These are phyloP conservation scores for Anarrhichthys ocellatus DNA, from an alignment of 2,113 vertebrate species.

Conservation along the genomic window DNA sequence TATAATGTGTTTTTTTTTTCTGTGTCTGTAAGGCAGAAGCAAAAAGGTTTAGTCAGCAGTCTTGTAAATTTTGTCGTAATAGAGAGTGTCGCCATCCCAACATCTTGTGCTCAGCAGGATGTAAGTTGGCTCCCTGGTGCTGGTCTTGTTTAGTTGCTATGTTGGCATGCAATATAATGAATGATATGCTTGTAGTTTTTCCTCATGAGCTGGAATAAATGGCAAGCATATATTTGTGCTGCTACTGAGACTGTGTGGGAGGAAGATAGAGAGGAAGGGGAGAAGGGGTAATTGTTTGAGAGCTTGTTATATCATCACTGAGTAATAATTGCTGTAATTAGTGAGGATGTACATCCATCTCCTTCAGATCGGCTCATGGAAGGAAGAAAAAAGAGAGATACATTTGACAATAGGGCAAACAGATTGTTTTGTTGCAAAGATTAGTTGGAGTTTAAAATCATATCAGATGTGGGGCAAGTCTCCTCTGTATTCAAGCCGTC, in stretches of 20 bases:
- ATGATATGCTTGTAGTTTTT: conserved; percentile 58
- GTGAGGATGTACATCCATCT: conserved; percentile 71
- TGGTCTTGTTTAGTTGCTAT: conserved; percentile 62
- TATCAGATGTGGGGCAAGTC: conserved; percentile 80
- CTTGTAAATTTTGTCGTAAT: conserved; percentile 67
- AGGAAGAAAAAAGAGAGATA: conserved; percentile 51
- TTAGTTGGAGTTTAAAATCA: conserved; percentile 80
- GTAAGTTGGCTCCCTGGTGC: conserved; percentile 63
- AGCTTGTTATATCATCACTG: conserved; percentile 79
- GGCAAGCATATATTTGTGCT: conserved; percentile 64
- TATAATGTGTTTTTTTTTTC: conserved; percentile 16
- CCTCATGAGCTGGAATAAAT: conserved; percentile 57
- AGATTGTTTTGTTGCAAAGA: conserved; percentile 80
- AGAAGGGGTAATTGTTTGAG: conserved; percentile 75
- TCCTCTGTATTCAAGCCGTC: conserved; percentile 66
- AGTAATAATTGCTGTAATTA: conserved; percentile 83
- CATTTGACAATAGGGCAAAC: conserved; percentile 79
- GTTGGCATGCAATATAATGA: conserved; percentile 55
- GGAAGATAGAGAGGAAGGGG: conserved; percentile 39
- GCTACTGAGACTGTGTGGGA: conserved; percentile 60
- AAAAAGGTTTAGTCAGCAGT: conserved; percentile 68
- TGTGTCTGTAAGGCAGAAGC: conserved; percentile 42
- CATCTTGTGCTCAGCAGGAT: conserved; percentile 78
- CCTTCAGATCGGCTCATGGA: conserved; percentile 66
- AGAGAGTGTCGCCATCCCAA: conserved; percentile 70